These are phyloP conservation scores for Gryon sp. DNA, from an alignment of 1,140 invertebrate genomes.

Conservation along the genomic window DNA sequence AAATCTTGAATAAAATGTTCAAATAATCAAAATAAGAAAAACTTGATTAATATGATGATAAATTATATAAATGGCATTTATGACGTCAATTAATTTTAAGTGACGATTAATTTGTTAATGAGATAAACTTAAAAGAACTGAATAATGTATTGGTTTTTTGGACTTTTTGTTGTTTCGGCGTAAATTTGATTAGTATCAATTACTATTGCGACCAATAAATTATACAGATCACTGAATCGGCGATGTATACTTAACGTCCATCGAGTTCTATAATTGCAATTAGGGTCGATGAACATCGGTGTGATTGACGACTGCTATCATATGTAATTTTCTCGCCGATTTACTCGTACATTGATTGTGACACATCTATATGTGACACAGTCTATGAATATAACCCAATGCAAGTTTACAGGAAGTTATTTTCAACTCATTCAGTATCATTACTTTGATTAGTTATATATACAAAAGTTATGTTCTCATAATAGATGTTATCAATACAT, in stretches of 20 bases:
- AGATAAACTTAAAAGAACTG: too few relatives aligned
- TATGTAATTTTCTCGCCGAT: conserved; percentile 51
- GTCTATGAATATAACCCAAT: conserved; percentile 8
- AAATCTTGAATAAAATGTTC: too few relatives aligned
- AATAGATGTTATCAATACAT: too few relatives aligned
- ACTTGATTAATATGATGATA: too few relatives aligned
- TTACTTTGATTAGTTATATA: too few relatives aligned
- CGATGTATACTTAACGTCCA: conserved; percentile 33
- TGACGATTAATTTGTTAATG: neutral
- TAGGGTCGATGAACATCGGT: conserved; percentile 49
- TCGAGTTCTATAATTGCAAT: conserved; percentile 52
- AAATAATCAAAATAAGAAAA: too few relatives aligned
- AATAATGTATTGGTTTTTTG: conserved; percentile 13
- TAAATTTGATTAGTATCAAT: conserved; percentile 34
- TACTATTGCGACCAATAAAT: conserved; percentile 30
- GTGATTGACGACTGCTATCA: conserved; percentile 45
- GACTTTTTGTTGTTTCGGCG: neutral
- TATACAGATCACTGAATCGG: conserved; percentile 31
- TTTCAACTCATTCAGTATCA: too few relatives aligned
- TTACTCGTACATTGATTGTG: conserved; percentile 18
- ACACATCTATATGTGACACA: neutral
- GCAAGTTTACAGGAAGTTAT: conserved; percentile 5
- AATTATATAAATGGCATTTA: too few relatives aligned
- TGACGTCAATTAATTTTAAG: too few relatives aligned
- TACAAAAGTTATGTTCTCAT: too few relatives aligned